Evolutionary conservation across 2,888 invertebrate genomes (phyloP), one percentile per base, ranked within the genome.

Genomic region (Odontocolon sp.): DNA sequence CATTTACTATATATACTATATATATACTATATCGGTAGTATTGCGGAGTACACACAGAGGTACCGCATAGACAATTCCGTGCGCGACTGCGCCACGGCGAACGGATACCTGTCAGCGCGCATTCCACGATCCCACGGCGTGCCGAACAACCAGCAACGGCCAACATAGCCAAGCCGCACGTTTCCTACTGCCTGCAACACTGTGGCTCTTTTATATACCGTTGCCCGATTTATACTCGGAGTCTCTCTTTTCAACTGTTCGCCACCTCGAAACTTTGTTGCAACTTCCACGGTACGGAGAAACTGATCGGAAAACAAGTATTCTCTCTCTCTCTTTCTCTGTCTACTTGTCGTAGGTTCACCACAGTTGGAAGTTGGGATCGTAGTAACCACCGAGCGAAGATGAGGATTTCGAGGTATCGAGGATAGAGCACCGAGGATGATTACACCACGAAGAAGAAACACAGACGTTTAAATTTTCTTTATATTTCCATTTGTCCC

Each of bases 101-200:
- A 31, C 57, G 36, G 77, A 80, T 87, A 87, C 88, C 87, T 87
- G 88, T 88, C 87, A 87, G 87, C 86, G 85, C 85, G 83, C 87
- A 87, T 88, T 88, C 86, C 88, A 87, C 86, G 79, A 82, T 85
- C 80, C 82, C 83, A 83, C 84, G 81, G 78, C 66, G 79, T 73
- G 74, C 76, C 79, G 68, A 28, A 28, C 78, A 59, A 63, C 64
- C 61, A 45, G 57, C 42, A 59, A 56, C 68, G 75, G 31, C 61
- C 56, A 9, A 23, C 42, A 14, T 57, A 59, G 59, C 47, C 23
- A n/a, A n/a, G 40, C 31, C 56, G 31, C 64, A 28, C 33, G 16
- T 45, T 45, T 21, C 21, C 45, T 8, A 21, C 18, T 18, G 9
- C 45, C 9, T 16, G 21, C 1, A 2, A 18, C 71, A 52, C 64